Evolutionary conservation across 2,888 invertebrate genomes (phyloP).

Genomic region (Lasius platythorax): DNA sequence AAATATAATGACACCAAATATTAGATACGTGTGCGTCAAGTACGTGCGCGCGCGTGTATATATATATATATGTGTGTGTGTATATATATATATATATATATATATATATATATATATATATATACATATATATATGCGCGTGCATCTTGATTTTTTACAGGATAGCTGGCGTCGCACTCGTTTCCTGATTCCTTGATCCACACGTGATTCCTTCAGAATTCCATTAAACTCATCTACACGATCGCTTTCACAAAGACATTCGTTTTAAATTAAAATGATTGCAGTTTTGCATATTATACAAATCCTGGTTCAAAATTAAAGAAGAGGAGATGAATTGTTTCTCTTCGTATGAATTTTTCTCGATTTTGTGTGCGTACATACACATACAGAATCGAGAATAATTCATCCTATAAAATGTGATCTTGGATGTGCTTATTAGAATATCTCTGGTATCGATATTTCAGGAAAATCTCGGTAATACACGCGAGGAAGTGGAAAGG

Average conservation of each 20-base stretch:
- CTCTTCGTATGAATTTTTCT: slow-evolving; percentile 27
- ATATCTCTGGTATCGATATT: slow-evolving; percentile 79
- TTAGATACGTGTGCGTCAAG: slow-evolving; percentile 1
- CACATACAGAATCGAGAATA: slow-evolving; percentile 6
- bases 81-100: slow-evolving; percentile 60
- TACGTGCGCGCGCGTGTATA: not conserved
- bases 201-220: slow-evolving; percentile 37
- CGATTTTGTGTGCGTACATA: not conserved
- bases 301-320: slow-evolving; percentile 17
- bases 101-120: slow-evolving; percentile 54
- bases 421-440: slow-evolving; percentile 17
- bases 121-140: slow-evolving; percentile 63
- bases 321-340: not conserved
- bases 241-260: slow-evolving; percentile 50
- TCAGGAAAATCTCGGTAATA: slow-evolving; percentile 91
- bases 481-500: slow-evolving; percentile 89
- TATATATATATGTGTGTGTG: slow-evolving; percentile 12
- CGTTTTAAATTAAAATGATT: slow-evolving; percentile 30
- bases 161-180: slow-evolving; percentile 86
- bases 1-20: slow-evolving; percentile 9
- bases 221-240: slow-evolving; percentile 50
- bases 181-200: slow-evolving; percentile 71
- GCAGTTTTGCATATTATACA: slow-evolving; percentile 11
- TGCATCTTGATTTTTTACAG: slow-evolving; percentile 79
- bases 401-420: slow-evolving; percentile 10